phyloP scores from a whole-genome alignment of 2,797 vertebrate genomes.

The Syndactyla subalaris region DNA sequence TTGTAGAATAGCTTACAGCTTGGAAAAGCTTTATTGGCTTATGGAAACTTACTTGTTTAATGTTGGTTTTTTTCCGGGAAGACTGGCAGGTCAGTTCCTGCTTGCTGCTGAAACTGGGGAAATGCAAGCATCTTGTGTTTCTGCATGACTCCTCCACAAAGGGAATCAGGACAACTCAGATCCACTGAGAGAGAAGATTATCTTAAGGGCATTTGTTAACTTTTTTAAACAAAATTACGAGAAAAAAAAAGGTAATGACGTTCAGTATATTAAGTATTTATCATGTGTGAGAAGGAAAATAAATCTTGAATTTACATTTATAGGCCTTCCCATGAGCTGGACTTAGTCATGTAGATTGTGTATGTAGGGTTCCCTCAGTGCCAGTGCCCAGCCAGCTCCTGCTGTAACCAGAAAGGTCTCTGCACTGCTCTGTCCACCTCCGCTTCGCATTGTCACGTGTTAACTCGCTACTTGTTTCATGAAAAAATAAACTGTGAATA shows the following conservation, averaged over 20 bases:
- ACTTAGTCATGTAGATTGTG: conserved; percentile 74
- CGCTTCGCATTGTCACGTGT: conserved; percentile 77
- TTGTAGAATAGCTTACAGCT: conserved; percentile 46
- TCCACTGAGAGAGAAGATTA: conserved; percentile 70
- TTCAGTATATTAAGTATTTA: conserved; percentile 80
- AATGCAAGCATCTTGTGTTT: conserved; percentile 54
- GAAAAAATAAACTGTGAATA: conserved; percentile 84
- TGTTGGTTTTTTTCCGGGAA: conserved; percentile 34
- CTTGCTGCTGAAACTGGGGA: conserved; percentile 64
- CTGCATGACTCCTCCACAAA: conserved; percentile 61
- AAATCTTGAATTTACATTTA: conserved; percentile 73
- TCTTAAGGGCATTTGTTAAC: conserved; percentile 76
- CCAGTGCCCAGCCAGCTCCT: conserved; percentile 70
- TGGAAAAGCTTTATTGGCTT: conserved; percentile 52
- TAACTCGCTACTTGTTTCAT: conserved; percentile 78
- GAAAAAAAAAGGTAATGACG: conserved; percentile 60
- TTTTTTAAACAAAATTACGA: conserved; percentile 65
- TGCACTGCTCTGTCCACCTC: conserved; percentile 76
- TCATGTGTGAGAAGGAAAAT: conserved; percentile 79
- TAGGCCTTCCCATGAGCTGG: conserved; percentile 72
- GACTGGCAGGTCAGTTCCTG: conserved; percentile 61
- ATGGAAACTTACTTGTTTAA: conserved; percentile 57
- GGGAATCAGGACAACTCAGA: conserved; percentile 69
- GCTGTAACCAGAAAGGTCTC: conserved; percentile 71
- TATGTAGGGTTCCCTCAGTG: conserved; percentile 74